Evolutionary conservation across 2,888 invertebrate genomes (phyloP), one percentile per base, ranked within the genome.

Genomic region (Mythimna pallens): DNA sequence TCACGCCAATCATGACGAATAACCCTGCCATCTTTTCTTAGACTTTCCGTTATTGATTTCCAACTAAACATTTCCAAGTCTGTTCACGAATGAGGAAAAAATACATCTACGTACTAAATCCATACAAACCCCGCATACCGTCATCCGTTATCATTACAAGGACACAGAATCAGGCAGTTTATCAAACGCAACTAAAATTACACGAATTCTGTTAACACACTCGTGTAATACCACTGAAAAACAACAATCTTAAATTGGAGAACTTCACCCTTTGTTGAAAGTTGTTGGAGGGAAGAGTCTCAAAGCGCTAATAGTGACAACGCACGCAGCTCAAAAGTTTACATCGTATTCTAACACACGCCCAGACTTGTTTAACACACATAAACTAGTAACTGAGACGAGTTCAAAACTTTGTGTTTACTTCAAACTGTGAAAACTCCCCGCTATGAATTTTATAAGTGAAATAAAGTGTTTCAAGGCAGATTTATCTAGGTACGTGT

Each of bases 341-440:
- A 64, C 84, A 69, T 76, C 81, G 74, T 80, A 84, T 87, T 86
- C 82, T 85, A 84, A 88, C 83, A 83, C 75, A 73, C 75, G 69
- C 73, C 67, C 69, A 78, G 82, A 85, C 85, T 88, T 87, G 83
- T 88, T 89, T 87, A 87, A 82, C 87, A 82, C 82, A 83, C 85
- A 84, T 84, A 85, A 90, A 90, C 88, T 89, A 88, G 87, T 89
- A 87, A 89, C 85, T 87, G 87, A 88, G 87, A 86, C 83, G 85
- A 83, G 77, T 71, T 71, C 65, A 65, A 58, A 87, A 89, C 86
- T 88, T 82, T 76, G 75, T 83, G 87, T 87, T 91, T 90, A 89
- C 90, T 87, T 85, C 88, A 89, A 90, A 89, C 87, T 86, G 88
- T 87, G 89, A 87, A 88, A 89, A 88, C 87, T 87, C 78, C 65